These are phyloP conservation scores for Papilio glaucus DNA, from an alignment of 1,140 invertebrate species.

Conservation along the genomic window DNA sequence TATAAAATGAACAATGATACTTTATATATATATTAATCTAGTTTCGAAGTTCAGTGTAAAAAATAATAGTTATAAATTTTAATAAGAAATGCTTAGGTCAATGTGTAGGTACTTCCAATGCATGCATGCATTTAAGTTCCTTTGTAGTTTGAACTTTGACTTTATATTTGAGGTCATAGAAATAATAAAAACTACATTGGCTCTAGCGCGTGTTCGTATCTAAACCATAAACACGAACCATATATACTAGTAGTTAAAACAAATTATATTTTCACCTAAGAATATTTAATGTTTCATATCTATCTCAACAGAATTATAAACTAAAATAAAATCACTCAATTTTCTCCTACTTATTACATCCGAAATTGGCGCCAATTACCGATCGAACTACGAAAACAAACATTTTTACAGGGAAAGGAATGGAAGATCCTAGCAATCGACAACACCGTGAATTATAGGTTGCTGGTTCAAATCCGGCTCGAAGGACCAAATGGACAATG, in stretches of 20 bases:
- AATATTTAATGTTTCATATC: too few species aligned
- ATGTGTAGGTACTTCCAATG: not conserved
- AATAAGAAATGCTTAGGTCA: not conserved
- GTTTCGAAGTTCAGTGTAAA: not conserved
- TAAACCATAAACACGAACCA: not conserved
- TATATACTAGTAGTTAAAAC: not conserved
- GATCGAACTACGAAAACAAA: too few species aligned
- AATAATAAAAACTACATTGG: slow-evolving; percentile 3
- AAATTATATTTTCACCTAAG: not conserved
- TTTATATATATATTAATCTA: not conserved
- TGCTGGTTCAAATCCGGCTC: slow-evolving; percentile 49
- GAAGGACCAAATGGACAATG: too few species aligned
- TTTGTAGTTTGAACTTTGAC: slow-evolving; percentile 6
- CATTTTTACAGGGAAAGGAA: too few species aligned
- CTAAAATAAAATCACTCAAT: too few species aligned
- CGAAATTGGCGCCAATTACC: too few species aligned
- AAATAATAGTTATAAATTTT: not conserved
- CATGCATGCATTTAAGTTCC: not conserved
- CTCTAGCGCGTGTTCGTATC: not conserved
- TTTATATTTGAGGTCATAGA: slow-evolving; percentile 3
- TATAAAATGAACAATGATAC: not conserved
- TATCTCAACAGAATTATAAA: too few species aligned
- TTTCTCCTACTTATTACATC: too few species aligned
- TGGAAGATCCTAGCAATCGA: too few species aligned
- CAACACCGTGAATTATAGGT: too few species aligned